Evolutionary conservation across 1,140 invertebrate species (phyloP).

Genomic region (Drosophila nebulosa): DNA sequence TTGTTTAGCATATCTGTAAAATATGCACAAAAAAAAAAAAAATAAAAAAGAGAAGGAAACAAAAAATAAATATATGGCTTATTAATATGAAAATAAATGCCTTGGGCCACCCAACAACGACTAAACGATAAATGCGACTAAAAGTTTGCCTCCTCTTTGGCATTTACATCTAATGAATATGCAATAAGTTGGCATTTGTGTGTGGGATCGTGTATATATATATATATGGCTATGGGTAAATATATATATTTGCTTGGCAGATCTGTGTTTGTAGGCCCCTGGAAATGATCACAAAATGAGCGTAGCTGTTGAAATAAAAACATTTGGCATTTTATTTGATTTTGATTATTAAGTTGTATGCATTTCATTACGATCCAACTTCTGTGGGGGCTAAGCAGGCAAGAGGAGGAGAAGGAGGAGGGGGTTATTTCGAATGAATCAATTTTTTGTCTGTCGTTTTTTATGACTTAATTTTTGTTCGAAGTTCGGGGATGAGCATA

Average conservation of each 20-base stretch:
- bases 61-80: constrained; percentile 41
- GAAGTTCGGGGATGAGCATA: not conserved
- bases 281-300: constrained; percentile 59
- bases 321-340: constrained; percentile 77
- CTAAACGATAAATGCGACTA: constrained; percentile 67
- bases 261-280: constrained; percentile 21
- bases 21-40: constrained; percentile 12
- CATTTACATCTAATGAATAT: constrained; percentile 76
- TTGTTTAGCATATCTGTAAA: constrained; percentile 37
- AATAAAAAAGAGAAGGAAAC: not conserved
- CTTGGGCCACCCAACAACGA: constrained; percentile 72
- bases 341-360: constrained; percentile 75
- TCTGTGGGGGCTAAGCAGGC: not conserved
- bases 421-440: constrained; percentile 39
- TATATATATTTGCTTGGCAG: constrained; percentile 2
- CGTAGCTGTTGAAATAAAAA: constrained; percentile 78
- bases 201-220: constrained; percentile 37
- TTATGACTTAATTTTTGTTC: constrained; percentile 61
- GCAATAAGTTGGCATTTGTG: constrained; percentile 41
- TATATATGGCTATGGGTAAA: constrained; percentile 44
- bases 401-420: not conserved
- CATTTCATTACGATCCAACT: constrained; percentile 59
- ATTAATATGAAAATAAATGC: constrained; percentile 75
- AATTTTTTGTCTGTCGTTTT: constrained; percentile 54
- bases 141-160: constrained; percentile 41